These are phyloP conservation scores for Pristiophorus japonicus DNA, from an alignment of 2,113 vertebrate species.

Conservation along the genomic window DNA sequence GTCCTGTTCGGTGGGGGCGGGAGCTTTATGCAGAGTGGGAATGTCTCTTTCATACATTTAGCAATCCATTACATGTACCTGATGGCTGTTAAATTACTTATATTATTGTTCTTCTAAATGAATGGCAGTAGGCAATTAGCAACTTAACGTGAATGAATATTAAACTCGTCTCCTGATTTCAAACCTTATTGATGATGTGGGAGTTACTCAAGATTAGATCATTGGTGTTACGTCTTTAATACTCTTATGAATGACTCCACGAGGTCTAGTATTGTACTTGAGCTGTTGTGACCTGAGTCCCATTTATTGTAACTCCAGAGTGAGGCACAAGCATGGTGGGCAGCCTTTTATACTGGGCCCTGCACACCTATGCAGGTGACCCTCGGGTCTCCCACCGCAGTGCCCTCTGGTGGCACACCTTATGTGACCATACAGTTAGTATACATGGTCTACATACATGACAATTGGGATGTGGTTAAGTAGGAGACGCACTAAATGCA, in stretches of 20 bases:
- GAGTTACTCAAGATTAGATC: neutral
- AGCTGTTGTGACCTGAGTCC: too few relatives aligned
- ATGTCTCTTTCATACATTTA: slow-evolving; percentile 7
- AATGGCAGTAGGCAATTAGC: neutral
- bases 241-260: too few relatives aligned
- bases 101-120: neutral
- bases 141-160: neutral
- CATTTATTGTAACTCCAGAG: too few relatives aligned
- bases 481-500: neutral
- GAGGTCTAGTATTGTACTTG: too few relatives aligned
- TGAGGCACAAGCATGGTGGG: too few relatives aligned
- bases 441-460: too few relatives aligned
- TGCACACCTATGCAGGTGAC: too few relatives aligned
- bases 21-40: neutral
- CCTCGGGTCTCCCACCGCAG: too few relatives aligned
- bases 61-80: neutral
- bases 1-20: neutral
- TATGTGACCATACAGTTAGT: too few relatives aligned
- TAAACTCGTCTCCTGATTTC: neutral
- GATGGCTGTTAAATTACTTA: slow-evolving; percentile 11
- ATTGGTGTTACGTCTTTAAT: too few relatives aligned
- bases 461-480: neutral
- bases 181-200: neutral
- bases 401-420: too few relatives aligned
- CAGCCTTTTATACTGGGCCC: too few relatives aligned